Evolutionary conservation across 2,797 vertebrate species (phyloP), one percentile per base, ranked within the genome.

Genomic region (Dryobates pubescens): DNA sequence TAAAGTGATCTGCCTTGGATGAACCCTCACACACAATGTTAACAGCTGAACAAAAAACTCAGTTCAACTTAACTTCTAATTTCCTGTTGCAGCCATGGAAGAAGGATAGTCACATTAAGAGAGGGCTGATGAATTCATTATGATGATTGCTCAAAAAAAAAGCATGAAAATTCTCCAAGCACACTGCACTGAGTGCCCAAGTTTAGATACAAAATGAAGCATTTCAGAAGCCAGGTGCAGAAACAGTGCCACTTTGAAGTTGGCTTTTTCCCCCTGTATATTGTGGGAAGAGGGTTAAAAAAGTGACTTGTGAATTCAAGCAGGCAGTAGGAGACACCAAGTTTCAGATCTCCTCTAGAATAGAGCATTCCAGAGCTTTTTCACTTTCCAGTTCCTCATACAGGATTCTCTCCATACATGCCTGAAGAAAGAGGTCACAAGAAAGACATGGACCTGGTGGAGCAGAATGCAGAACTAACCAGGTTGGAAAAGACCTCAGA

Each of bases 71-170:
- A 76, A 84, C 41, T 54, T 76, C 82, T 26, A 30, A 70, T 58
- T 90, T 85, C 84, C 85, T 88, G 17, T 73, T 88, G 79, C 90
- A 96, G 84, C 27, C 47, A 90, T 54, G 43, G 81, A 94, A 95
- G 54, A 95, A 94, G 82, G 78, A 90, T 57, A 94, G 72, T 19
- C 65, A 64, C 82, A 86, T 70, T 80, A 90, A 95, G 93, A 90
- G 94, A 87, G 62, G 81, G 36, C 75, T 92, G 73, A 56, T 64
- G 73, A 86, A 71, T 59, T 49, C 82, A 85, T 82, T 63, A 72
- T 30, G 62, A 57, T 68, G 43, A 96, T 95, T 80, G 74, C 75
- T 83, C 64, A 82, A 56, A 79, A 41, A 76, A 75, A 89, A 54
- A 86, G 36, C 34, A 84, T 72, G 74, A 79, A 88, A 86, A 83